Base-by-base conservation (phyloP, 1,140 invertebrate genomes). In the Neodiprion fabricii region DNA sequence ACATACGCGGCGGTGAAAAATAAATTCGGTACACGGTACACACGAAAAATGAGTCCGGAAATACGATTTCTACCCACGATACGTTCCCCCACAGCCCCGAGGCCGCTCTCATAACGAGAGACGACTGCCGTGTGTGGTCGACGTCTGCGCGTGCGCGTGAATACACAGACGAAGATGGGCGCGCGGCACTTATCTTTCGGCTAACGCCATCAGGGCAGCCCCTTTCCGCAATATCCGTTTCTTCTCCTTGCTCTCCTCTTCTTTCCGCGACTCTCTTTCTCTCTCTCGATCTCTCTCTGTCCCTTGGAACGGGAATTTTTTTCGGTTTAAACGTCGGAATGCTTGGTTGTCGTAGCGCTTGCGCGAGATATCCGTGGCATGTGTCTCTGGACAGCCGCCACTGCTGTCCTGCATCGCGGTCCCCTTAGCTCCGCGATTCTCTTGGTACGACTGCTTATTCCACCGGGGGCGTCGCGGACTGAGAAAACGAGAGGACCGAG, bases 241-340 rank as follows among this genome's bases (percentile, higher is more conserved):
- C 28, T 40, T 40, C 28, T 40, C 28, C 28, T 40, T 40, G 28
- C 28, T 40, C 28, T 40, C 28, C 28, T 40, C 28, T 40, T 40
- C 5, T 5, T 40, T 40, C 28, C 28, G 28, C 5, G 28, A 40
- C 28, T 40, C 28, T 40, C 28, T 40, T 40, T 40, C 28, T 40
- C 28, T n/a, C 50, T 61, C 53, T 61, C 53, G n/a, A 61, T 61
- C n/a, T 9, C 53, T 61, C 53, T 17, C 28, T 40, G 53, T 61
- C 53, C 53, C n/a, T 14, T 61, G n/a, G 53, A 61, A 61, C 53
- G 53, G 53, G 53, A 14, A 17, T 14, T 14, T 61, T 61, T 61
- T 61, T 61, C 53, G 53, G 53, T 61, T 61, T 61, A 61, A 61
- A 61, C 53, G 53, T 61, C 53, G 53, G 53, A 61, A 61, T 61